Conservation (phyloP, 2,888 invertebrate genomes). For the Caenorhabditis sp. region DNA sequence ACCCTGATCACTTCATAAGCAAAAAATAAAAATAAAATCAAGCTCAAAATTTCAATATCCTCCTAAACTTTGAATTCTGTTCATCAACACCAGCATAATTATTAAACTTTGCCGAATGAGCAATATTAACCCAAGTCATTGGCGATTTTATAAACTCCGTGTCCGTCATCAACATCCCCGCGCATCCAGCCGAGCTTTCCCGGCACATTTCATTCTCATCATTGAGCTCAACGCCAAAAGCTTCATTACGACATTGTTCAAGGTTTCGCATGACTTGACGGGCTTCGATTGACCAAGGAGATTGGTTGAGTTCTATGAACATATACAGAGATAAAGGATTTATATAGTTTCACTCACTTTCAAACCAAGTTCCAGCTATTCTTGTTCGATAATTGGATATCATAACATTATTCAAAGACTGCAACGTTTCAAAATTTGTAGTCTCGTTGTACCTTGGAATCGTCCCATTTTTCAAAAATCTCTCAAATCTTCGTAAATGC, state of each 20-base stretch:
- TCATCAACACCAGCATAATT: background rate
- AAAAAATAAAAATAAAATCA: no score
- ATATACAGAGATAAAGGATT: background rate
- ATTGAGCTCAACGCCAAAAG: conserved; percentile 7
- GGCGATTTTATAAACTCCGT: conserved; percentile 1
- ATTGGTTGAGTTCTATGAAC: background rate
- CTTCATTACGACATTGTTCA: conserved; percentile 17
- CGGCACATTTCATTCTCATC: conserved; percentile 18
- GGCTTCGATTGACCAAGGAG: conserved; percentile 15
- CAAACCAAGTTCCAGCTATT: conserved; percentile 1
- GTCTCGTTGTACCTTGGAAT: background rate
- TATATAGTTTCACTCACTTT: background rate
- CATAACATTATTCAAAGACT: conserved; percentile 4
- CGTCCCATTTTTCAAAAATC: conserved; percentile 2
- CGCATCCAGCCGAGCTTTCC: conserved; percentile 14
- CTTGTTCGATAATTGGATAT: background rate
- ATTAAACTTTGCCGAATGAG: background rate
- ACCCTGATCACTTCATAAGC: no score
- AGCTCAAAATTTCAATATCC: background rate
- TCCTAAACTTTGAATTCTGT: background rate
- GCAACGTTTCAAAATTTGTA: conserved; percentile 2
- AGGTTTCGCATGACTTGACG: conserved; percentile 14
- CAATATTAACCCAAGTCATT: conserved; percentile 13
- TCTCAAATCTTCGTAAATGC: conserved; percentile 20
- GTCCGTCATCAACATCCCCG: conserved; percentile 3